Percentiles rank a stretch among this genome's conserved stretches.
Evolutionary conservation across 1,140 invertebrate genomes (phyloP).

Genomic region (Trichonephila clavata): DNA sequence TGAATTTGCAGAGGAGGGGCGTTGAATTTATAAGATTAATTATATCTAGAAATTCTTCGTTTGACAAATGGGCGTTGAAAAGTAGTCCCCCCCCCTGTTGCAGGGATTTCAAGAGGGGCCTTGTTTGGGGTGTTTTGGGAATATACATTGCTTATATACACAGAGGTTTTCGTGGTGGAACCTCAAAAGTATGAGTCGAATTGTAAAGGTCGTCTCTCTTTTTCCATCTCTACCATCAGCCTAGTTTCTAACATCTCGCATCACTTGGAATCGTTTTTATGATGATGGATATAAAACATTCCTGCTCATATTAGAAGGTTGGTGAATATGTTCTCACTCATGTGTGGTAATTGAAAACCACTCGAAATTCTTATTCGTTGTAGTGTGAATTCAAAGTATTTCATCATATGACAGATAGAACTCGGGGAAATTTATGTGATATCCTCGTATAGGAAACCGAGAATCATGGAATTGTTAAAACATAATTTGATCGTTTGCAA

Average conservation of each 20-base stretch:
- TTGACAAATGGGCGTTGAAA: neutral
- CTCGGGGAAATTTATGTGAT: too few species aligned
- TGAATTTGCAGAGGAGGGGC: neutral
- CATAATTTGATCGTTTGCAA: too few species aligned
- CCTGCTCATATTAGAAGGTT: too few species aligned
- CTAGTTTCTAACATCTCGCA: neutral
- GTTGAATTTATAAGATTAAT: neutral
- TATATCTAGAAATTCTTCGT: neutral
- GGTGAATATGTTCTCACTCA: too few species aligned
- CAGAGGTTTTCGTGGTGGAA: neutral
- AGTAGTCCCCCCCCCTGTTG: neutral
- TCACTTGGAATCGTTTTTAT: neutral
- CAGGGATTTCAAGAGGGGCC: neutral
- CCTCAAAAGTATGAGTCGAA: neutral
- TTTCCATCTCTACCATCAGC: neutral
- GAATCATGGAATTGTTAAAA: too few species aligned
- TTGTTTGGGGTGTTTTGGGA: neutral
- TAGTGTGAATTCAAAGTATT: too few species aligned
- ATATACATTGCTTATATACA: neutral
- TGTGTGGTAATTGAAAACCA: too few species aligned
- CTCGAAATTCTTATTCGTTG: too few species aligned
- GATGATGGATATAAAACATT: too few species aligned
- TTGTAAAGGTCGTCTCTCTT: neutral
- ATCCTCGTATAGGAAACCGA: too few species aligned
- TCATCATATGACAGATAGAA: too few species aligned